Percentiles rank a stretch among this genome's conserved stretches.
Conservation (phyloP, 2,888 invertebrate species). For the Charanyca ferruginea region DNA sequence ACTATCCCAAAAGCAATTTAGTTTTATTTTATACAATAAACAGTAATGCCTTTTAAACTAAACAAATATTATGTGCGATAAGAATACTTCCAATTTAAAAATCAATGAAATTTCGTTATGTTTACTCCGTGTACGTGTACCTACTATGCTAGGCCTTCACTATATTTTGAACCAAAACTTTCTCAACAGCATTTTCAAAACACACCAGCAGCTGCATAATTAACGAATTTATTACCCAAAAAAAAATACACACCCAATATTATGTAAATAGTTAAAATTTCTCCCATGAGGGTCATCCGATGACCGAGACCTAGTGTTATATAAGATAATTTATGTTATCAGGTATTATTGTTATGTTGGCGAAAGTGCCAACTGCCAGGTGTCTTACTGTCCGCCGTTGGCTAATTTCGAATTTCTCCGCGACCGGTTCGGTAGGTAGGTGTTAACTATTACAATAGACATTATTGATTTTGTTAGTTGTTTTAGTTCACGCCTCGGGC, state of each 20-base stretch:
- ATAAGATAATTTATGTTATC: slow-evolving; percentile 58
- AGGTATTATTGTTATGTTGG: slow-evolving; percentile 72
- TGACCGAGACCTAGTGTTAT: slow-evolving; percentile 86
- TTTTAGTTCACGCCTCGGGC: slow-evolving; percentile 37
- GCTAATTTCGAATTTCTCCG: slow-evolving; percentile 81
- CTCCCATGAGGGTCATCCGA: slow-evolving; percentile 72
- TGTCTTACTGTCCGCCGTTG: slow-evolving; percentile 70
- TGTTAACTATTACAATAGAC: slow-evolving; percentile 46
- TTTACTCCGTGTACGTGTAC: not conserved
- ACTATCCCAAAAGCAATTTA: too few species aligned
- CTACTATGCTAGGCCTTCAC: not conserved
- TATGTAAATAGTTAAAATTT: slow-evolving; percentile 68
- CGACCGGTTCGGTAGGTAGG: slow-evolving; percentile 74
- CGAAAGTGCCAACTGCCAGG: slow-evolving; percentile 85
- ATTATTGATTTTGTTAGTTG: slow-evolving; percentile 51
- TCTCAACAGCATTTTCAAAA: slow-evolving; percentile 25
- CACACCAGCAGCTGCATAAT: slow-evolving; percentile 34
- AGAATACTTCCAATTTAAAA: too few species aligned
- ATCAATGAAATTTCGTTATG: too few species aligned
- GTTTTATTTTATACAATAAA: too few species aligned
- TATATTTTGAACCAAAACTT: slow-evolving; percentile 31
- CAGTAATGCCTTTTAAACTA: too few species aligned
- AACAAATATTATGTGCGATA: too few species aligned
- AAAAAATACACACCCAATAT: slow-evolving; percentile 58
- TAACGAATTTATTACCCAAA: slow-evolving; percentile 40